Evolutionary conservation across 2,888 invertebrate species (phyloP).

Genomic region (Phengaris alcon): DNA sequence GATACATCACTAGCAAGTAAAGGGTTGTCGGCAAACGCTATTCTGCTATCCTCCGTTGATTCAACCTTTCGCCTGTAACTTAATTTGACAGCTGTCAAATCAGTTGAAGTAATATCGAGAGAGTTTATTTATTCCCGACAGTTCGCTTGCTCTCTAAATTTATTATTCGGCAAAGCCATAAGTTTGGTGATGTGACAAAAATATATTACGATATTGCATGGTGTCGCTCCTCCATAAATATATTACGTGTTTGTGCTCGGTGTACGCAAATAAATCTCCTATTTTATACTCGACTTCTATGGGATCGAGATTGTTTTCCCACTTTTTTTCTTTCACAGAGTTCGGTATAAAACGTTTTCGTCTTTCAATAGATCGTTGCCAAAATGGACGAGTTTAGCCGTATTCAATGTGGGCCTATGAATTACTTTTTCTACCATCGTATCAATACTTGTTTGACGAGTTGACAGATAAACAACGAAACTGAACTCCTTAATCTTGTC

Average conservation of each 20-base stretch:
- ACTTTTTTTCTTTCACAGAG: slow-evolving; percentile 3
- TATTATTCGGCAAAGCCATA: slow-evolving; percentile 11
- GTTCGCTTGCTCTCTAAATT: slow-evolving; percentile 14
- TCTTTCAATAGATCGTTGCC: neutral
- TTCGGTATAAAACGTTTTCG: neutral
- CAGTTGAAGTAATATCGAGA: slow-evolving; percentile 5
- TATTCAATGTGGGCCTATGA: neutral
- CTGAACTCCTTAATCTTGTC: neutral
- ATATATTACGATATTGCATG: slow-evolving; percentile 21
- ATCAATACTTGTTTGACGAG: neutral
- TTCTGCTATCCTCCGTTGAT: slow-evolving; percentile 4
- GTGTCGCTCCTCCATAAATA: slow-evolving; percentile 13
- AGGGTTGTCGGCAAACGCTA: neutral
- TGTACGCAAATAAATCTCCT: slow-evolving; percentile 5
- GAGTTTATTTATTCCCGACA: slow-evolving; percentile 13
- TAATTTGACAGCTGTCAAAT: slow-evolving; percentile 29
- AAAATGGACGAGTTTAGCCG: neutral
- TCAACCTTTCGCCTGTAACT: slow-evolving; percentile 21
- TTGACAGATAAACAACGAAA: neutral
- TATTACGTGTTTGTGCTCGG: slow-evolving; percentile 9
- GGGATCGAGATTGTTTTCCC: slow-evolving; percentile 15
- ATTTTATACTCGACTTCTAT: slow-evolving; percentile 20
- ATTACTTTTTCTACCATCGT: slow-evolving; percentile 1
- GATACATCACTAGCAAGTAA: slow-evolving; percentile 12
- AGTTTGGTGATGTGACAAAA: slow-evolving; percentile 19